Conservation (phyloP, 1,140 invertebrate species). For the Drosophila repleta region DNA sequence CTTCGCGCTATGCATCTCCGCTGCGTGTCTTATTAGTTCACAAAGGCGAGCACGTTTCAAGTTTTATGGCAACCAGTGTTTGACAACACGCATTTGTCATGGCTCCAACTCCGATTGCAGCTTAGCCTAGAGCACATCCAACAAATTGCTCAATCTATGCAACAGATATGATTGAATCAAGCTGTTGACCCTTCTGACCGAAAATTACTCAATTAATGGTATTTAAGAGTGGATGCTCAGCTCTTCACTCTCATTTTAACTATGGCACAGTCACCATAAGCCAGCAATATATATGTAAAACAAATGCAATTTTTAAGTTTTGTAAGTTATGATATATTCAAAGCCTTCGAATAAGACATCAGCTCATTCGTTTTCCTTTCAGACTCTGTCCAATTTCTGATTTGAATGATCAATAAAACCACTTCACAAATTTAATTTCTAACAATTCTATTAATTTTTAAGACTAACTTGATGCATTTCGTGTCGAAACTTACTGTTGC, state of each 20-base stretch:
- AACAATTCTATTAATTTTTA: neutral
- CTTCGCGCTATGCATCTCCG: conserved; percentile 49
- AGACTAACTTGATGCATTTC: conserved; percentile 3
- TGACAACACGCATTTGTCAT: conserved; percentile 60
- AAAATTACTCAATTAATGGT: conserved; percentile 25
- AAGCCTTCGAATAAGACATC: no score
- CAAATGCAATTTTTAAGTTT: no score
- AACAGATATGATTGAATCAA: conserved; percentile 65
- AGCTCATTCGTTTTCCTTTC: neutral
- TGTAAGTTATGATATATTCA: no score
- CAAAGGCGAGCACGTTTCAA: conserved; percentile 69
- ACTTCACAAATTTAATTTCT: neutral
- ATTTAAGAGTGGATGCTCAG: neutral
- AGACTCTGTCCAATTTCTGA: no score
- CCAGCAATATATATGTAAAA: no score
- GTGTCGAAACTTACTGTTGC: neutral
- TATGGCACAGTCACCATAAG: no score
- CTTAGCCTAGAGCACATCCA: conserved; percentile 47
- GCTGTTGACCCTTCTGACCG: conserved; percentile 44
- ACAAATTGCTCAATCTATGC: conserved; percentile 61
- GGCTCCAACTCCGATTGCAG: conserved; percentile 1
- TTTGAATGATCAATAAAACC: neutral
- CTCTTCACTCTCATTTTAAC: neutral
- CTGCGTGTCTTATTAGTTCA: conserved; percentile 71
- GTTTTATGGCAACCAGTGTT: conserved; percentile 71